Evolutionary conservation across 1,140 invertebrate species (phyloP).

Genomic region (Aporrectodea caliginosa): DNA sequence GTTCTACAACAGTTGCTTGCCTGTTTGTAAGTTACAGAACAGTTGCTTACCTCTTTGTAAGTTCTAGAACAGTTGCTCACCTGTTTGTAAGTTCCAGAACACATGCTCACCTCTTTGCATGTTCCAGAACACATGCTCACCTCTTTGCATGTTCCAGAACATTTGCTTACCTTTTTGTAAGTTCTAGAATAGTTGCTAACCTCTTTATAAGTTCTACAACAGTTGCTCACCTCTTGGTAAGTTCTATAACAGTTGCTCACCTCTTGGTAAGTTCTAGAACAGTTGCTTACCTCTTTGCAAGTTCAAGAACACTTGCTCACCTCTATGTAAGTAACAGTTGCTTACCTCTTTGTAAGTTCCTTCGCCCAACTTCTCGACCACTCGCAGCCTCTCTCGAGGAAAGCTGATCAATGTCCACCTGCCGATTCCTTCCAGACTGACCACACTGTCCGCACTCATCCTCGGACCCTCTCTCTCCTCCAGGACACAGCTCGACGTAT

Average conservation of each 20-base stretch:
- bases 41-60: no score
- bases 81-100: no score
- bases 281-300: neutral
- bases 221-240: no score
- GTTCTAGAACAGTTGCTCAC: no score
- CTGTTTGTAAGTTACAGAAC: no score
- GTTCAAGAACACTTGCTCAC: neutral
- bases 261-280: no score
- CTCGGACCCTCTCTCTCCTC: neutral
- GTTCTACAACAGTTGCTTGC: no score
- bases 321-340: neutral
- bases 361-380: conserved; percentile 73
- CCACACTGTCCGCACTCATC: neutral
- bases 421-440: neutral
- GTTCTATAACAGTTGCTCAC: no score
- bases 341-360: conserved; percentile 76
- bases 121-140: no score
- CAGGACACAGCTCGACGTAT: neutral
- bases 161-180: neutral
- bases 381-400: conserved; percentile 68
- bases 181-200: neutral
- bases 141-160: neutral
- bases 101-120: no score
- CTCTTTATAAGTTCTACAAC: neutral
- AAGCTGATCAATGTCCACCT: conserved; percentile 52